Evolutionary conservation across 1,140 invertebrate genomes (phyloP).

Genomic region (Amphibalanus amphitrite): DNA sequence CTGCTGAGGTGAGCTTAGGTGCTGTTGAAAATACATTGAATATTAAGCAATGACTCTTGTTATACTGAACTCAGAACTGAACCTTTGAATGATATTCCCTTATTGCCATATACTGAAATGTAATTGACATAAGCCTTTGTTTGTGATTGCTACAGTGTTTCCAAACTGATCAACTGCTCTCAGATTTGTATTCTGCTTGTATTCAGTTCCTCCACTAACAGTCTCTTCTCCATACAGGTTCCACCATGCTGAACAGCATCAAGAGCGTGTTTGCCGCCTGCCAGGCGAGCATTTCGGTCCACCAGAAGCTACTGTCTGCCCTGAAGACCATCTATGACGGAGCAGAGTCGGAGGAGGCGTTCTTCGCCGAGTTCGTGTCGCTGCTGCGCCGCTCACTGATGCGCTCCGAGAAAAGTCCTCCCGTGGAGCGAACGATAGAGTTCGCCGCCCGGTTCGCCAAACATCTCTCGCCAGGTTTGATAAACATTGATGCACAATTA

Average conservation of each 20-base stretch:
- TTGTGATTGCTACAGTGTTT: too few species aligned
- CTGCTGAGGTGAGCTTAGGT: too few species aligned
- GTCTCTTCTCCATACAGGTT: background rate
- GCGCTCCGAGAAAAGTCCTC: conserved; percentile 40
- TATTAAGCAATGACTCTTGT: too few species aligned
- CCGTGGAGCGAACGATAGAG: conserved; percentile 41
- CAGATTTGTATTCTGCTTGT: too few species aligned
- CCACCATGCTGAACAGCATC: background rate
- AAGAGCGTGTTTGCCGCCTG: background rate
- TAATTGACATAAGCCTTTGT: too few species aligned
- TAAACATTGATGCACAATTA: background rate
- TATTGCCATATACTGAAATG: too few species aligned
- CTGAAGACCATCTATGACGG: background rate
- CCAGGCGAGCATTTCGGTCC: background rate
- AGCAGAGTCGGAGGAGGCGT: background rate
- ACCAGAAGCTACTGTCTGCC: background rate
- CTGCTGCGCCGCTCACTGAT: conserved; percentile 25
- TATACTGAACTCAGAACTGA: too few species aligned
- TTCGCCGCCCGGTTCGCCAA: conserved; percentile 44
- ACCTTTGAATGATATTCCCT: too few species aligned
- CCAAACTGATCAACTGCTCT: too few species aligned
- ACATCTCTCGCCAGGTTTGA: background rate
- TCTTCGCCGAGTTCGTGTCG: conserved; percentile 13
- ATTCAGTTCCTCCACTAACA: too few species aligned
- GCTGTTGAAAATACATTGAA: too few species aligned